A percentile compares a stretch with the other conserved stretches of the same genome.
Conservation (phyloP, 2,113 vertebrate species). For the Forbesichthys papilliferus region DNA sequence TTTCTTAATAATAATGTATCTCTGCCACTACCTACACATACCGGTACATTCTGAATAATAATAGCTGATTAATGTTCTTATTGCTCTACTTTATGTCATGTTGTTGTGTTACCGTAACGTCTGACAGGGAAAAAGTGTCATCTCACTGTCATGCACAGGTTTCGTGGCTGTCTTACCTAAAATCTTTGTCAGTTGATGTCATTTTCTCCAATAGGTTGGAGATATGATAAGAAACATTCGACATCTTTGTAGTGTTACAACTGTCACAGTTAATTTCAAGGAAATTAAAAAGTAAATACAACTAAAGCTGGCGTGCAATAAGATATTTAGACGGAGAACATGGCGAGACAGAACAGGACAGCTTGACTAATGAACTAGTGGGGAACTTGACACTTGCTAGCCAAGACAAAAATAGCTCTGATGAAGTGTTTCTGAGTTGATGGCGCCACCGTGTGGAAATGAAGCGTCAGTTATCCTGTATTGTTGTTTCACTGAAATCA, state of each 20-base stretch:
- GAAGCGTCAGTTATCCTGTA: neutral
- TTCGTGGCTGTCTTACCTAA: constrained; percentile 77
- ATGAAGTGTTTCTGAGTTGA: neutral
- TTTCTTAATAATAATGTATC: neutral
- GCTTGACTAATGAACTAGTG: constrained; percentile 40
- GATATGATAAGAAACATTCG: constrained; percentile 83
- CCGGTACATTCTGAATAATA: no score
- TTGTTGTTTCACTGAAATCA: no score
- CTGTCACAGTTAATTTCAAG: neutral
- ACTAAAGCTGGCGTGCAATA: neutral
- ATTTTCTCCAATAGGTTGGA: constrained; percentile 92
- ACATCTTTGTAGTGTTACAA: constrained; percentile 71
- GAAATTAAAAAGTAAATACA: no score
- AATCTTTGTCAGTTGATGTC: constrained; percentile 92
- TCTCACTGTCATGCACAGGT: constrained; percentile 33
- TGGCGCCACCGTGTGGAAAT: constrained; percentile 45
- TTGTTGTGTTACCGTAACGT: constrained; percentile 1
- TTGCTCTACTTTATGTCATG: constrained; percentile 10
- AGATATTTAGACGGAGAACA: constrained; percentile 62
- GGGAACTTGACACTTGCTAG: constrained; percentile 71
- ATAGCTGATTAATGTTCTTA: neutral
- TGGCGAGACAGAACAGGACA: constrained; percentile 52
- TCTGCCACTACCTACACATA: no score
- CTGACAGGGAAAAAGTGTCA: constrained; percentile 39
- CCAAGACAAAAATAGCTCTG: constrained; percentile 68